Conservation (phyloP, 2,888 invertebrate species). For the Eilema sororculum region DNA sequence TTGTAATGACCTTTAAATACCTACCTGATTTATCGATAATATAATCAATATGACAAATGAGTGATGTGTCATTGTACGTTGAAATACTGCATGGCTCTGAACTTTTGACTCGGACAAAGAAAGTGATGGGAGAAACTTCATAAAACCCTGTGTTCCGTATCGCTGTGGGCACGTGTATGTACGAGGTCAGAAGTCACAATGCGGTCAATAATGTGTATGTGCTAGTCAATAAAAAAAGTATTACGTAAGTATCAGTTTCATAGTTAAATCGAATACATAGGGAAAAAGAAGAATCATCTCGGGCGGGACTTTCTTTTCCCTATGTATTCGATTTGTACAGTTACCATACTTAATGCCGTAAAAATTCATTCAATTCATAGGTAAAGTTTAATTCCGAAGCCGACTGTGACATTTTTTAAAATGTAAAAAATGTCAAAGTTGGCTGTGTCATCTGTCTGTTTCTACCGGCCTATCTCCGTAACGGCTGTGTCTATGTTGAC, state of each 20-base stretch:
- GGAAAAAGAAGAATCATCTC: too few species aligned
- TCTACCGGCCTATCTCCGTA: too few species aligned
- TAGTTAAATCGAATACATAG: too few species aligned
- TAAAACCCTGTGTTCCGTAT: not conserved
- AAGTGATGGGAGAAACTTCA: not conserved
- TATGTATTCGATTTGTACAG: too few species aligned
- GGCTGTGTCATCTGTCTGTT: too few species aligned
- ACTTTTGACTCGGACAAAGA: constrained; percentile 1
- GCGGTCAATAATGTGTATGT: not conserved
- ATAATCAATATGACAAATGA: constrained; percentile 1
- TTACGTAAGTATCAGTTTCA: not conserved
- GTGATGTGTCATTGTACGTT: not conserved
- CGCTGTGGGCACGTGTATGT: not conserved
- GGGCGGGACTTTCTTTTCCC: too few species aligned
- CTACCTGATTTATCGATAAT: not conserved
- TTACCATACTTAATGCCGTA: too few species aligned
- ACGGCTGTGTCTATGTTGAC: too few species aligned
- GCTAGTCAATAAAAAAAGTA: not conserved
- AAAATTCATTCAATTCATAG: too few species aligned
- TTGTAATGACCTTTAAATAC: not conserved
- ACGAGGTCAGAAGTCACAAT: not conserved
- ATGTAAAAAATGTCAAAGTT: too few species aligned
- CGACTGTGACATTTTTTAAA: too few species aligned
- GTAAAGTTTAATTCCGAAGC: too few species aligned
- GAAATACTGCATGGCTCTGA: not conserved